phyloP scores from a whole-genome alignment of 2,797 vertebrate genomes.

The Myotis daubentonii region DNA sequence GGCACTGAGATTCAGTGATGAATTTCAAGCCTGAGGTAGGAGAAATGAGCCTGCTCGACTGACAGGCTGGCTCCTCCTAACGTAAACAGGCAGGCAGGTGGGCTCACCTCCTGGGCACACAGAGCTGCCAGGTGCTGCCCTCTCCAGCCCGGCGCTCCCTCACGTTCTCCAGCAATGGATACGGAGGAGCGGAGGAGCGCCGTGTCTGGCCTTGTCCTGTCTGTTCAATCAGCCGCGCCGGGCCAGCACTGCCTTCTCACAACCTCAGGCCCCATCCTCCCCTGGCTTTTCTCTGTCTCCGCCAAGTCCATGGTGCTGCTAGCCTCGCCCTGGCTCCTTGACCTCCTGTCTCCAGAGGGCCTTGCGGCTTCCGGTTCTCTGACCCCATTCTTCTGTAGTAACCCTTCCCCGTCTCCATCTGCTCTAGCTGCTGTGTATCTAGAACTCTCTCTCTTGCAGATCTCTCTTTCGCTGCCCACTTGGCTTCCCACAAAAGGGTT shows the following conservation, averaged over 20 bases:
- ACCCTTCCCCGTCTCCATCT: neutral
- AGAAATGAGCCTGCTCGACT: neutral
- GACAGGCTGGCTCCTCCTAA: neutral
- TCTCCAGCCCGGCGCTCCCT: neutral
- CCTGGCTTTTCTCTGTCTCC: too few species aligned
- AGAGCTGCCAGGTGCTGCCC: neutral
- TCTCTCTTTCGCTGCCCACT: neutral
- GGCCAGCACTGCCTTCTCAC: neutral
- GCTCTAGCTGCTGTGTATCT: neutral
- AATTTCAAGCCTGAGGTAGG: neutral
- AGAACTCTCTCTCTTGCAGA: neutral
- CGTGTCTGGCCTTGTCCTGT: fast-evolving
- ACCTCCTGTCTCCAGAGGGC: neutral
- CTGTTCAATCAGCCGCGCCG: neutral
- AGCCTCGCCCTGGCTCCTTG: neutral
- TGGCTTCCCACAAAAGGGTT: neutral
- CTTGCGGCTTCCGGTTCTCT: fast-evolving
- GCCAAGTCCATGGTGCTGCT: too few species aligned
- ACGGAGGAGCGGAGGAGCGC: fast-evolving
- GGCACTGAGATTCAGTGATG: neutral
- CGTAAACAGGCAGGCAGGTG: neutral
- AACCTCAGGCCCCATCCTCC: neutral
- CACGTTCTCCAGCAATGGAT: fast-evolving
- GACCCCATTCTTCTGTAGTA: neutral
- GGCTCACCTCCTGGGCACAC: neutral